A percentile compares a stretch with the other conserved stretches of the same genome.
Conservation (phyloP, 2,797 vertebrate species). For the Phalloptychus januarius region DNA sequence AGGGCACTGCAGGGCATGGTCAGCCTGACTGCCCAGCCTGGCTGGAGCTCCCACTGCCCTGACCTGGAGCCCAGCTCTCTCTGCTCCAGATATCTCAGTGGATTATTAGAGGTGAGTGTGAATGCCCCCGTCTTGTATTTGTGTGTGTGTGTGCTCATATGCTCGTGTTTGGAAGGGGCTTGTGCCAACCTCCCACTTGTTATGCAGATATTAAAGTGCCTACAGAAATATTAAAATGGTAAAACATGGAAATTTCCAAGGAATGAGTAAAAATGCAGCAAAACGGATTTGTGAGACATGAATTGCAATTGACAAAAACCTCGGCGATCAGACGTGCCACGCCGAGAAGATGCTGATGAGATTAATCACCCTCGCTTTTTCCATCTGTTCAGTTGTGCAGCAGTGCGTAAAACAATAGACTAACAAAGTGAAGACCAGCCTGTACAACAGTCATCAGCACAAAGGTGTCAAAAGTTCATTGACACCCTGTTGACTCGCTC, state of each 20-base stretch:
- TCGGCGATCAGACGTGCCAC: conserved; percentile 64
- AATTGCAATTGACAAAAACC: conserved; percentile 63
- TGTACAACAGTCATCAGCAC: conserved; percentile 52
- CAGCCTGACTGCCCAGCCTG: conserved; percentile 87
- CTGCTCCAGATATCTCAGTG: conserved; percentile 90
- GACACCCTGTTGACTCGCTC: conserved; percentile 39
- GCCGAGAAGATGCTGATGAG: conserved; percentile 71
- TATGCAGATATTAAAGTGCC: conserved; percentile 33
- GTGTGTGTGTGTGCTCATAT: conserved; percentile 35
- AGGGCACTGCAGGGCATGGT: conserved; percentile 91
- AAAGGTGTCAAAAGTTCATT: conserved; percentile 57
- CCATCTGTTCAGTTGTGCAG: conserved; percentile 76
- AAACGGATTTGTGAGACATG: conserved; percentile 58
- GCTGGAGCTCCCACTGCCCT: conserved; percentile 89
- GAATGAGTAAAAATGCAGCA: conserved; percentile 69
- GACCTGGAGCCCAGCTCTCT: conserved; percentile 80
- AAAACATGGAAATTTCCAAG: conserved; percentile 55
- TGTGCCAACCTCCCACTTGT: conserved; percentile 21
- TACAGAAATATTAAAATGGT: conserved; percentile 47
- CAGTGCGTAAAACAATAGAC: conserved; percentile 64
- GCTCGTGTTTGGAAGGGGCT: conserved; percentile 30
- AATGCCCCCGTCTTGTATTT: conserved; percentile 7
- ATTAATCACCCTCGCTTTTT: conserved; percentile 75
- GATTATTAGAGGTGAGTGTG: conserved; percentile 89
- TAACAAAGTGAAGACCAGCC: conserved; percentile 54